Evolutionary conservation across 1,140 invertebrate species (phyloP).

Genomic region (Brachionus calyciflorus): DNA sequence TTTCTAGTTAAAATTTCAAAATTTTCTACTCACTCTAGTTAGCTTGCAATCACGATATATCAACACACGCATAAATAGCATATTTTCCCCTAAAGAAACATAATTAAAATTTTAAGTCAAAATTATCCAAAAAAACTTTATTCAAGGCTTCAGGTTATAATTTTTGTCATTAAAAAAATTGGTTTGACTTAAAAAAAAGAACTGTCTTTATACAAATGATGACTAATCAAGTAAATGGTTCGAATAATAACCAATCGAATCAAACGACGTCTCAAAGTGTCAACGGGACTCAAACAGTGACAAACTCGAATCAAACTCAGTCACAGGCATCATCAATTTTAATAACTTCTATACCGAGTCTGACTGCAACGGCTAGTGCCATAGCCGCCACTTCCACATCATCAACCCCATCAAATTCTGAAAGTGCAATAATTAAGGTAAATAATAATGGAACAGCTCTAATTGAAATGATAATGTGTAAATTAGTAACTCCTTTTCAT

Average conservation of each 20-base stretch:
- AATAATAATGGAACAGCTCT: constrained; percentile 20
- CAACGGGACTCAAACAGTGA: neutral
- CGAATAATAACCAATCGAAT: neutral
- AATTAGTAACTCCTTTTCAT: constrained; percentile 35
- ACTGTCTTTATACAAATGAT: neutral
- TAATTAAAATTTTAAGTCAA: no score
- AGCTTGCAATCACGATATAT: constrained; percentile 18
- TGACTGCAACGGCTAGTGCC: constrained; percentile 16
- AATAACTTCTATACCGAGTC: constrained; percentile 9
- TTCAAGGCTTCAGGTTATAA: no score
- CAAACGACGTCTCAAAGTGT: neutral
- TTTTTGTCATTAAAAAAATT: no score
- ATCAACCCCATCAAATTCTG: neutral
- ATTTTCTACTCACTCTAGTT: constrained; percentile 40
- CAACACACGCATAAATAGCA: constrained; percentile 42
- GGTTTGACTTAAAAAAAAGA: neutral
- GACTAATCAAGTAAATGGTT: neutral
- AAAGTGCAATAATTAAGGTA: neutral
- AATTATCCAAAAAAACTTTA: no score
- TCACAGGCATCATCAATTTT: neutral
- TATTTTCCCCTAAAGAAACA: constrained; percentile 10
- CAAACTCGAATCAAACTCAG: neutral
- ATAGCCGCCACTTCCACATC: neutral
- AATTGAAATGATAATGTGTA: constrained; percentile 44
- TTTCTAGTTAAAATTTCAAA: constrained; percentile 26